Evolutionary conservation across 2,113 vertebrate species (phyloP).

Genomic region (Vanacampus margaritifer): DNA sequence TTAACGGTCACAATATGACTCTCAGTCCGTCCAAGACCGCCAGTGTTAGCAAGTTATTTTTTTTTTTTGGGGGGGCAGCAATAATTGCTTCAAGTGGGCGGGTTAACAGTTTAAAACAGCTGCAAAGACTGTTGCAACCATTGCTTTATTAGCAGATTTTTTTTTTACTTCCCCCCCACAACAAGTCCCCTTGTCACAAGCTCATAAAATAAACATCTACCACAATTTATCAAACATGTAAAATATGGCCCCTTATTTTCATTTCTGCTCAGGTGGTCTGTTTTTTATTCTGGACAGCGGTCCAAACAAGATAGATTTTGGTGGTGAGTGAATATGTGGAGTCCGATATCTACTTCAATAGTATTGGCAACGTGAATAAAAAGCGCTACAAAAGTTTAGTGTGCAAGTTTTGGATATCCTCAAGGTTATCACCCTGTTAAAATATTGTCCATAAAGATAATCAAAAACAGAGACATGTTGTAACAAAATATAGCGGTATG

Average conservation of each 20-base stretch:
- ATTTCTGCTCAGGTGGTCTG: neutral
- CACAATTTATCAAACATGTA: conserved; percentile 17
- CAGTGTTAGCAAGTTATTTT: no score
- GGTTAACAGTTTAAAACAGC: neutral
- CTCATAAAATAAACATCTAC: conserved; percentile 34
- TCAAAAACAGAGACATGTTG: neutral
- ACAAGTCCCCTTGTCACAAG: conserved; percentile 5
- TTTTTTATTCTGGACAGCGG: neutral
- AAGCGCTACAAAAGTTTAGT: neutral
- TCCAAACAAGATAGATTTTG: neutral
- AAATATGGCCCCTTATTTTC: neutral
- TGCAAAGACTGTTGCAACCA: neutral
- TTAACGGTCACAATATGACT: no score
- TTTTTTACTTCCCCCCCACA: conserved; percentile 14
- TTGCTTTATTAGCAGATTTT: neutral
- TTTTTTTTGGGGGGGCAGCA: no score
- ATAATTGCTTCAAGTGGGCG: neutral
- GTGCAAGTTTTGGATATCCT: neutral
- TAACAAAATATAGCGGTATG: neutral
- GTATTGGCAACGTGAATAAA: neutral
- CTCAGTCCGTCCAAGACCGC: no score
- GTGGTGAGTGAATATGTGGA: neutral
- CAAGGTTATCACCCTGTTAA: neutral
- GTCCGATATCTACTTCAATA: neutral
- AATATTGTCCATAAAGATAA: neutral